These are phyloP conservation scores for Cryptus viduatorius DNA, from an alignment of 2,888 invertebrate species.

Conservation along the genomic window DNA sequence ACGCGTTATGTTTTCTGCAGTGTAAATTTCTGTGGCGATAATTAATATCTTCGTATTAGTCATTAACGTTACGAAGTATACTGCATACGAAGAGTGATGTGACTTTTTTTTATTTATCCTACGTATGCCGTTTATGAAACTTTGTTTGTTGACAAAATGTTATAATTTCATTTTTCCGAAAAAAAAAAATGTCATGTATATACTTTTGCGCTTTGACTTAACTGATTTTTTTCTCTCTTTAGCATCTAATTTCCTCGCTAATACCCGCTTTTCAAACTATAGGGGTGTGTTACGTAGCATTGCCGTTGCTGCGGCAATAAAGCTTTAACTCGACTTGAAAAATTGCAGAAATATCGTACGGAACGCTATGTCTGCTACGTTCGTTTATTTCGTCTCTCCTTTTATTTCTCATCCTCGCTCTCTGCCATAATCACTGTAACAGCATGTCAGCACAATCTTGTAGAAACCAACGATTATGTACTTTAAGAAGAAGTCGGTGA, in stretches of 20 bases:
- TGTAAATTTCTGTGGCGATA: constrained; percentile 7
- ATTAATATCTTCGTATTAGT: constrained; percentile 2
- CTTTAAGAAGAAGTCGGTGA: constrained; percentile 56
- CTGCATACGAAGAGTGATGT: constrained; percentile 21
- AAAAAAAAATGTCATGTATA: background rate
- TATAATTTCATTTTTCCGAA: constrained; percentile 25
- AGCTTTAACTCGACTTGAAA: constrained; percentile 7
- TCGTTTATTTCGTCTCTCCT: constrained; percentile 8
- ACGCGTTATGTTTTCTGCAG: background rate
- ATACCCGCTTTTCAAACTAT: constrained; percentile 19
- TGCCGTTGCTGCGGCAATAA: background rate
- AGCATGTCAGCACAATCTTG: constrained; percentile 44
- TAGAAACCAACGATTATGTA: constrained; percentile 41
- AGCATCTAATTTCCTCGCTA: constrained; percentile 17
- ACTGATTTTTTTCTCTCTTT: background rate
- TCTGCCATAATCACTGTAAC: constrained; percentile 24
- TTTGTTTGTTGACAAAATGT: constrained; percentile 27
- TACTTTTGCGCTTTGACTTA: constrained; percentile 3
- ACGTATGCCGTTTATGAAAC: background rate
- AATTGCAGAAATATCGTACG: constrained; percentile 11
- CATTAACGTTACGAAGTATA: constrained; percentile 19
- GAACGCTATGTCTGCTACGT: constrained; percentile 2
- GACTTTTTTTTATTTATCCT: constrained; percentile 18
- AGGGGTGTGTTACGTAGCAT: background rate
- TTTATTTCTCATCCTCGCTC: constrained; percentile 12